Base-by-base conservation (phyloP, 2,888 invertebrate species). In the Taphrorychus bicolor region DNA sequence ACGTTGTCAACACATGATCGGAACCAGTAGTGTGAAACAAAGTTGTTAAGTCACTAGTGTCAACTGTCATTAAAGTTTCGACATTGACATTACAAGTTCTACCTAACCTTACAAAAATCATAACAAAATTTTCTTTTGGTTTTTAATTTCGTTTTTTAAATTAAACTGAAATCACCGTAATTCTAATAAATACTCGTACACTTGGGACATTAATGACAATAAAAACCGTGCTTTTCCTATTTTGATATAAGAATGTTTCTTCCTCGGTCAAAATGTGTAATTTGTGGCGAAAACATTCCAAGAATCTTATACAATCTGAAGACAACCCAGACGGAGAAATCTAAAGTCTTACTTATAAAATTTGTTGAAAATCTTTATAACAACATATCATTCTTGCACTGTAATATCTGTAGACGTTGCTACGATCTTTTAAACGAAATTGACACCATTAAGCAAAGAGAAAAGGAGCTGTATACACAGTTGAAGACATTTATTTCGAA, bases 401-500 rank as follows among this genome's bases (percentile, higher is more conserved):
- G 56, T 48, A 53, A 72, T 60, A 69, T 78, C 48, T 78, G 78
- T 68, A 9, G 41, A 21, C 59, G 23, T 42, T 78, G 78, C 66
- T 72, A 63, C 52, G 64, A 74, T 52, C 69, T 77, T 58, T 66
- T 79, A 18, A 76, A 79, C 53, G 78, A 79, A 71, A 72, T 78
- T 22, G 79, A 79, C 73, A 56, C 60, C 21, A 69, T 78, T 24
- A 71, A 76, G 64, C 32, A 66, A 21, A 72, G 73, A 53, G 72
- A 70, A 56, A 73, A 72, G 58, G 69, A 72, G 53, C 71, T 78
- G 42, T 66, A 70, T 23, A 32, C 70, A 16, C 67, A 66, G 53
- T 64, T 75, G 17, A 71, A 67, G 42, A 52, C 54, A 17, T 72
- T 66, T 66, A 23, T 75, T 40, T 51, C 59, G 21, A 64, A 59